A percentile compares a stretch with the other conserved stretches of the same genome.
phyloP scores from a whole-genome alignment of 1,140 invertebrate genomes.

The Carcinoscorpius rotundicauda region DNA sequence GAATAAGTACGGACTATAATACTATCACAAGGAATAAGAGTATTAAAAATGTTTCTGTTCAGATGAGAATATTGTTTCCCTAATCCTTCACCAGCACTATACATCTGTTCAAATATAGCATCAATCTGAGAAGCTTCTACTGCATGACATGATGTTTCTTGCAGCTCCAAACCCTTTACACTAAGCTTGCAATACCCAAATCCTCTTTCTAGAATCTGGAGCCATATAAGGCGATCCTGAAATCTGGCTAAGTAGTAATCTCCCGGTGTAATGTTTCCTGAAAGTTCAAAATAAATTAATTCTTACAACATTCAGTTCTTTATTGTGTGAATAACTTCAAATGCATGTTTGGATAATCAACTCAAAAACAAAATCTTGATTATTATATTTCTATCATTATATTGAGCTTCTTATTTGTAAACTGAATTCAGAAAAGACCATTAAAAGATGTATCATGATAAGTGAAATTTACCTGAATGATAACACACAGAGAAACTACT shows the following conservation, averaged over 20 bases:
- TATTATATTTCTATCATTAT: background rate
- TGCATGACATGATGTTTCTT: constrained; percentile 43
- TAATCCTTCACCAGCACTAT: constrained; percentile 25
- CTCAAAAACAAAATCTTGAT: background rate
- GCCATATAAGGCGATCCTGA: constrained; percentile 38
- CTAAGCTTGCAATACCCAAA: constrained; percentile 32
- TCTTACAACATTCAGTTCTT: constrained; percentile 13
- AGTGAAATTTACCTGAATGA: no score
- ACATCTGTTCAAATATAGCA: constrained; percentile 36
- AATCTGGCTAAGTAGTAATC: constrained; percentile 36
- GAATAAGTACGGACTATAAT: constrained; percentile 33
- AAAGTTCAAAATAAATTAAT: constrained; percentile 13
- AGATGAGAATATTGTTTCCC: constrained; percentile 1
- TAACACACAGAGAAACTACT: no score
- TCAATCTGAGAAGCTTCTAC: constrained; percentile 39
- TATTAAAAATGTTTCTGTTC: constrained; percentile 31
- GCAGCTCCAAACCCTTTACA: constrained; percentile 40
- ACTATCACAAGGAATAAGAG: constrained; percentile 30
- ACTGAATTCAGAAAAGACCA: no score
- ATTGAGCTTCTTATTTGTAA: no score
- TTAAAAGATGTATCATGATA: no score
- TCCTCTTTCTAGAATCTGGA: constrained; percentile 35
- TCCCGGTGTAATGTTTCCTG: constrained; percentile 34
- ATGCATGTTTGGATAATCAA: constrained; percentile 6
- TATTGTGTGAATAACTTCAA: constrained; percentile 4